phyloP scores from a whole-genome alignment of 92 coral and sea anemone genomes.

The Bergia sp. region DNA sequence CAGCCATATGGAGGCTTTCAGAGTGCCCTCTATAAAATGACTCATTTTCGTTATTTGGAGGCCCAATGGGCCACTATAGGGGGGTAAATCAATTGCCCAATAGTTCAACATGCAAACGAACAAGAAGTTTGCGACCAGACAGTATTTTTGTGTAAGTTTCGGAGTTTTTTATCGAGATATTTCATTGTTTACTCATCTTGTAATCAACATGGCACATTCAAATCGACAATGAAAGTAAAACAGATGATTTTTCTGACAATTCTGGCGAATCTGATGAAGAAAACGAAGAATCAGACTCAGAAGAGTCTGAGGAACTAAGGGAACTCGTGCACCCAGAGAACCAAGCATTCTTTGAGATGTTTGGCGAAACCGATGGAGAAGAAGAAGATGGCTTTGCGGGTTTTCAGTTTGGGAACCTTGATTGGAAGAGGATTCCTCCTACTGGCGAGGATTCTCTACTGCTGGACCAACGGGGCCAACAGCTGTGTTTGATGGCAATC shows the following conservation, averaged over 20 bases:
- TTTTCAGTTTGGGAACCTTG: slow-evolving; percentile 13
- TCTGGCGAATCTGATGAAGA: neutral
- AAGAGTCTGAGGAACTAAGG: neutral
- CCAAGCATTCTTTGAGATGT: neutral
- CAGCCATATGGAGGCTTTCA: no score
- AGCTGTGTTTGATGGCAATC: slow-evolving; percentile 18
- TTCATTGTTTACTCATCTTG: neutral
- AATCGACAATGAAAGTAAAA: neutral
- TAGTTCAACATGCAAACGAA: neutral
- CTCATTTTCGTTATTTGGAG: no score
- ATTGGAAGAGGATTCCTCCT: slow-evolving; percentile 20
- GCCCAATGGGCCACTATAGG: neutral
- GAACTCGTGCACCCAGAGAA: slow-evolving; percentile 28
- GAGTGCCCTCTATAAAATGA: no score
- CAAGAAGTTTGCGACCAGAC: neutral
- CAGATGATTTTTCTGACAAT: neutral
- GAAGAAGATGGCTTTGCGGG: slow-evolving; percentile 4
- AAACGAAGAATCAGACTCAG: neutral
- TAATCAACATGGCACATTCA: neutral
- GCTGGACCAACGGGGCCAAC: slow-evolving; percentile 10
- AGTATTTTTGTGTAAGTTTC: neutral
- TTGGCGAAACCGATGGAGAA: slow-evolving; percentile 14
- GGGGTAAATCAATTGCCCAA: neutral
- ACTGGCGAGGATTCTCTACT: neutral
- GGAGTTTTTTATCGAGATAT: neutral